Evolutionary conservation across 2,113 vertebrate genomes (phyloP).

Genomic region (Colistium nudipinnis): DNA sequence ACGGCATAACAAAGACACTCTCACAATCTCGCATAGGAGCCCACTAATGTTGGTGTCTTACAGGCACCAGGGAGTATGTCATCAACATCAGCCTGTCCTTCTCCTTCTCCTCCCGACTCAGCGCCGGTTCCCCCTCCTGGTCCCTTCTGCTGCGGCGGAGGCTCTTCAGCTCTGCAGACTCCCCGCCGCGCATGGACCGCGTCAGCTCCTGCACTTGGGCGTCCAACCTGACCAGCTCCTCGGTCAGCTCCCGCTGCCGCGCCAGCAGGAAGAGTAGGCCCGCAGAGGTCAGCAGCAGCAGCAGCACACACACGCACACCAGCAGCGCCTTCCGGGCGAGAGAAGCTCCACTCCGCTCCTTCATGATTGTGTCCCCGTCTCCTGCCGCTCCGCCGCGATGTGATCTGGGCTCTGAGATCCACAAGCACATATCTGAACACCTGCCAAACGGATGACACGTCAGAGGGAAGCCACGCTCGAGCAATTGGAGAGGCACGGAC

Average conservation of each 20-base stretch:
- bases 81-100: constrained; percentile 85
- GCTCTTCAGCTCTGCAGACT: constrained; percentile 33
- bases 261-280: constrained; percentile 82
- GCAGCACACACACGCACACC: constrained; percentile 73
- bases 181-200: background rate
- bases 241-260: constrained; percentile 79
- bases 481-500: constrained; percentile 49
- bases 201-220: constrained; percentile 64
- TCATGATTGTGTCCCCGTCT: constrained; percentile 48
- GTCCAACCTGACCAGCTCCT: constrained; percentile 79
- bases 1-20: too few species aligned
- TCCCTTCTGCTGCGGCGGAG: constrained; percentile 82
- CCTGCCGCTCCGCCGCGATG: constrained; percentile 7
- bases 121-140: constrained; percentile 46
- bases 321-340: constrained; percentile 65
- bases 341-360: constrained; percentile 31
- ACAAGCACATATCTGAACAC: constrained; percentile 54
- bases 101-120: constrained; percentile 51
- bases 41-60: constrained; percentile 58
- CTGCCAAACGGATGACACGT: constrained; percentile 62
- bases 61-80: constrained; percentile 91
- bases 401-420: constrained; percentile 45
- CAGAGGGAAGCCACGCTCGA: constrained; percentile 36
- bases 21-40: constrained; percentile 4
- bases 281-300: constrained; percentile 78